phyloP scores from a whole-genome alignment of 2,113 vertebrate genomes.

The Todiramphus saurophagus region DNA sequence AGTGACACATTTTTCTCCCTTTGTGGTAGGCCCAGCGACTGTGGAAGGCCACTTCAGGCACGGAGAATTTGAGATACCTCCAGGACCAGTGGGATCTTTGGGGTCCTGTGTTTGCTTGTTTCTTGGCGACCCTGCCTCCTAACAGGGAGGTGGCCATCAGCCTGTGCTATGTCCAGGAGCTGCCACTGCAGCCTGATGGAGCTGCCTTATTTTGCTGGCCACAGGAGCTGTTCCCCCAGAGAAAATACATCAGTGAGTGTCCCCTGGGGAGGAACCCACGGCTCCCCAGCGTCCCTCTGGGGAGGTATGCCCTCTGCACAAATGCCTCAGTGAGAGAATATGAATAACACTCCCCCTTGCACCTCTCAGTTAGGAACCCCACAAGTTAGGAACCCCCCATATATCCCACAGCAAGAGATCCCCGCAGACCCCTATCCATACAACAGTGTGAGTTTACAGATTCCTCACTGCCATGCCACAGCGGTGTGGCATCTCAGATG shows the following conservation, averaged over 20 bases:
- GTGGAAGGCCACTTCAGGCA: not conserved
- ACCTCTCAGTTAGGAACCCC: not conserved
- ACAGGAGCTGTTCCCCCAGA: rapidly evolving
- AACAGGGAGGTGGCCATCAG: not conserved
- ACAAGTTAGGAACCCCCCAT: not conserved
- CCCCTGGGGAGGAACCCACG: not conserved
- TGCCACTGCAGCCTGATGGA: not conserved
- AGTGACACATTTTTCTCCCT: not conserved
- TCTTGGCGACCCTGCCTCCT: not conserved
- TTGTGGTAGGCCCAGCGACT: not conserved
- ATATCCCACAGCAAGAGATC: not conserved
- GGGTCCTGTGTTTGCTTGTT: not conserved
- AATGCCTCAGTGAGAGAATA: not conserved
- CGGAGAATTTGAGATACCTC: not conserved
- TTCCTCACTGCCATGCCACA: no score
- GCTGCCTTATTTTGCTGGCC: not conserved
- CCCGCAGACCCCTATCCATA: not conserved
- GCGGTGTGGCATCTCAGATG: not conserved
- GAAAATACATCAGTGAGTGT: not conserved
- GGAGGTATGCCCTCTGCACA: no score
- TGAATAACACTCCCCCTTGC: not conserved
- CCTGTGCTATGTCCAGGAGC: not conserved
- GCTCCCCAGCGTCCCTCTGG: not conserved
- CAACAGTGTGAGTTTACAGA: not conserved
- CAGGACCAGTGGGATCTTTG: not conserved